Percentiles rank a stretch among this genome's conserved stretches.
phyloP scores from a whole-genome alignment of 1,140 invertebrate species.

The Penaeus japonicus region DNA sequence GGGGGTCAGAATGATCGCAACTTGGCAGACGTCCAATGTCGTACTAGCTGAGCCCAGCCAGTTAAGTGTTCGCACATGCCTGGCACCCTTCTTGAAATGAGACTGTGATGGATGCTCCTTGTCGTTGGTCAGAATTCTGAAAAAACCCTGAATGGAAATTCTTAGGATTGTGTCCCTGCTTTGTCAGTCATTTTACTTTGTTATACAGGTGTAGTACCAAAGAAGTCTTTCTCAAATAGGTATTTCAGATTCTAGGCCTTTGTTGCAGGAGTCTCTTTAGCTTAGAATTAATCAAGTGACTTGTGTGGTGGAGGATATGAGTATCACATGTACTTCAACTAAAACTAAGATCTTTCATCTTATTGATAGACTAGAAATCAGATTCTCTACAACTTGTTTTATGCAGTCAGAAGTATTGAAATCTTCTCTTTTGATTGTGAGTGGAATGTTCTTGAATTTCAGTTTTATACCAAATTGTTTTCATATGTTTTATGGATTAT shows the following conservation, averaged over 20 bases:
- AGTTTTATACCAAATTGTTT: too few species aligned
- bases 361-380: too few species aligned
- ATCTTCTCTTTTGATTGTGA: too few species aligned
- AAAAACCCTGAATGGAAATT: conserved; percentile 11
- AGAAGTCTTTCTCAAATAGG: conserved; percentile 18
- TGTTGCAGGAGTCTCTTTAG: conserved; percentile 19
- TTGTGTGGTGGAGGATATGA: neutral
- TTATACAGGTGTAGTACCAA: conserved; percentile 16
- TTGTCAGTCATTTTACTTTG: neutral
- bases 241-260: conserved; percentile 29
- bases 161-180: neutral
- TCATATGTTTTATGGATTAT: too few species aligned
- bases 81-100: neutral
- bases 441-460: too few species aligned
- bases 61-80: neutral
- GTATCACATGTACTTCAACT: too few species aligned
- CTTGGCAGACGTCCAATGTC: conserved; percentile 27
- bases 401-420: too few species aligned
- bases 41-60: conserved; percentile 17
- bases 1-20: conserved; percentile 11
- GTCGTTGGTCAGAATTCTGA: conserved; percentile 34
- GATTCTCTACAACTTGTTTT: too few species aligned
- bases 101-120: conserved; percentile 27
- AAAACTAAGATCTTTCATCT: too few species aligned
- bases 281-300: conserved; percentile 11